Conservation (phyloP, 1,140 invertebrate genomes). For the Brachionus sp. region DNA sequence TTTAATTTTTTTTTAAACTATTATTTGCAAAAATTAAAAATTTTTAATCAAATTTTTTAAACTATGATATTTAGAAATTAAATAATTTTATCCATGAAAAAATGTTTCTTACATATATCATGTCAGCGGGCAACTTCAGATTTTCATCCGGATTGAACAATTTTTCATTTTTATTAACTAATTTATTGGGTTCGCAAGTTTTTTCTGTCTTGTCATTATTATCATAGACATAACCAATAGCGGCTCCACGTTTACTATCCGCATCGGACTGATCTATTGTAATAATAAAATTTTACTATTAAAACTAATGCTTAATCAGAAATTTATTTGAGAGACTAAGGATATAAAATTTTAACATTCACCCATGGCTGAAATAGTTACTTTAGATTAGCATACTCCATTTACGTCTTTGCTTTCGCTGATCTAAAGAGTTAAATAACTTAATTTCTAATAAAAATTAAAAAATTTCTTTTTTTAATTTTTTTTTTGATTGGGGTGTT, state of each 20-base stretch:
- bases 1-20: too few species aligned
- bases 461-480: neutral
- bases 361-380: neutral
- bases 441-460: neutral
- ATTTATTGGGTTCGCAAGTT: neutral
- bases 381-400: neutral
- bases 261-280: neutral
- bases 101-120: conserved; percentile 7
- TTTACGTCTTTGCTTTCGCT: neutral
- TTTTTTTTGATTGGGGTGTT: neutral
- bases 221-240: neutral
- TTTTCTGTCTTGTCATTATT: neutral
- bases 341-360: neutral
- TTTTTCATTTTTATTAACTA: neutral
- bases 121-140: neutral
- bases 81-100: neutral
- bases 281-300: neutral
- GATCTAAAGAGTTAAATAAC: neutral
- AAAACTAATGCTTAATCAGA: neutral
- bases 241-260: neutral
- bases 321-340: neutral
- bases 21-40: too few species aligned
- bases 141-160: neutral
- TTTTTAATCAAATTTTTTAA: too few species aligned
- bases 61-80: too few species aligned